Percentiles rank a stretch among this genome's conserved stretches.
phyloP scores from a whole-genome alignment of 2,113 vertebrate genomes.

The Phaethon lepturus region DNA sequence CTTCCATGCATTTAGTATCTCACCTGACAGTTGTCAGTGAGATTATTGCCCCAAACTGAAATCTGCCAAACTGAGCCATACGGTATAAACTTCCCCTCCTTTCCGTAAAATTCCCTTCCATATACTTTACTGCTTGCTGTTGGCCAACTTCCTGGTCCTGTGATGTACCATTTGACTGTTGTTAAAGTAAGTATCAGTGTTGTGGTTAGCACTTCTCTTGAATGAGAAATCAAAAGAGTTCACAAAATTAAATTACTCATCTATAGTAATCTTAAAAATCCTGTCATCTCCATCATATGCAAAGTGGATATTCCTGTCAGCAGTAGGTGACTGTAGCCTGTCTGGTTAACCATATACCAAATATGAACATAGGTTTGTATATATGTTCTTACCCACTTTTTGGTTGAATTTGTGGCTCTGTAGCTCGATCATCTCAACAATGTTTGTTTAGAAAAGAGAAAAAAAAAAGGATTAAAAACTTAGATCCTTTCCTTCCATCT shows the following conservation, averaged over 20 bases:
- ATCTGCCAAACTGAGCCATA: background rate
- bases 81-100: background rate
- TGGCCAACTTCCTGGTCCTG: background rate
- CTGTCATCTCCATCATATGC: background rate
- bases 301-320: background rate
- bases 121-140: background rate
- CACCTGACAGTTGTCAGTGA: background rate
- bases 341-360: background rate
- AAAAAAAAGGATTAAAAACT: conserved; percentile 33
- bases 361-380: conserved; percentile 25
- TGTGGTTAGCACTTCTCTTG: background rate
- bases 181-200: background rate
- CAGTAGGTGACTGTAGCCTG: background rate
- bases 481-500: conserved; percentile 60
- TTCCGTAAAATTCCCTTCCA: background rate
- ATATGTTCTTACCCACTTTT: conserved; percentile 25
- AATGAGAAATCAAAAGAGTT: background rate
- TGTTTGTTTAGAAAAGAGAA: conserved; percentile 20
- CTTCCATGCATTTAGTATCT: background rate
- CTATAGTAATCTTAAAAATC: background rate
- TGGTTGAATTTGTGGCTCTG: conserved; percentile 17
- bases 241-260: background rate
- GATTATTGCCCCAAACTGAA: background rate
- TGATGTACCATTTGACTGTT: background rate
- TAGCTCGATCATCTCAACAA: conserved; percentile 35